These are phyloP conservation scores for Hemicentrotus pulcherrimus DNA, from an alignment of 35 echinoderm and acorn worm species.

Conservation along the genomic window DNA sequence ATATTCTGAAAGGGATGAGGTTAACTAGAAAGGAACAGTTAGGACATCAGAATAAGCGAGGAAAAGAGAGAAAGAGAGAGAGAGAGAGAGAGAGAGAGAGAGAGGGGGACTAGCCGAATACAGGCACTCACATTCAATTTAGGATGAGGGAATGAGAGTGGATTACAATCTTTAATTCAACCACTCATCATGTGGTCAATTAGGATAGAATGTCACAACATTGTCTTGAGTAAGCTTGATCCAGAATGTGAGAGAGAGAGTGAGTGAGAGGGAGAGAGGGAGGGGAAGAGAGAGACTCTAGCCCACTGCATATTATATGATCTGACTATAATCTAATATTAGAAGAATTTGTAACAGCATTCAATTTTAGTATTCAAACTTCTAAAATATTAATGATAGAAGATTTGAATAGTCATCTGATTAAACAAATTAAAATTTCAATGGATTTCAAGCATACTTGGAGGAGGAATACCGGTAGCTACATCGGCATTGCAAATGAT, in stretches of 20 bases:
- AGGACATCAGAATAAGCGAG: neutral
- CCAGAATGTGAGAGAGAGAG: neutral
- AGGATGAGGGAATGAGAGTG: neutral
- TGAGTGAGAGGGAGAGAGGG: neutral
- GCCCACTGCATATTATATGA: no score
- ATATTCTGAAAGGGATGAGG: neutral
- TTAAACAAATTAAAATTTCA: no score
- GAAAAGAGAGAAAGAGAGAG: neutral
- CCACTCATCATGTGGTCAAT: conserved; percentile 29
- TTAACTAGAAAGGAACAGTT: neutral
- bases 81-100: neutral
- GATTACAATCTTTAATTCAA: conserved; percentile 25
- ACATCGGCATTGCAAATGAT: neutral
- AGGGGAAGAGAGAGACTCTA: neutral
- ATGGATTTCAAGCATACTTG: no score
- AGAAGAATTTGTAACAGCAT: no score
- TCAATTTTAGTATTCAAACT: no score
- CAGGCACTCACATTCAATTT: neutral
- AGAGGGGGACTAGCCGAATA: neutral
- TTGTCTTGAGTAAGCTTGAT: neutral
- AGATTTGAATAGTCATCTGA: no score
- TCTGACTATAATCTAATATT: no score
- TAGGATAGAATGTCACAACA: conserved; percentile 27
- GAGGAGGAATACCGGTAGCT: no score
- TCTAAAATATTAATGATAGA: no score